Base-by-base conservation (phyloP, 2,888 invertebrate species). In the Diachrysia chrysitis region DNA sequence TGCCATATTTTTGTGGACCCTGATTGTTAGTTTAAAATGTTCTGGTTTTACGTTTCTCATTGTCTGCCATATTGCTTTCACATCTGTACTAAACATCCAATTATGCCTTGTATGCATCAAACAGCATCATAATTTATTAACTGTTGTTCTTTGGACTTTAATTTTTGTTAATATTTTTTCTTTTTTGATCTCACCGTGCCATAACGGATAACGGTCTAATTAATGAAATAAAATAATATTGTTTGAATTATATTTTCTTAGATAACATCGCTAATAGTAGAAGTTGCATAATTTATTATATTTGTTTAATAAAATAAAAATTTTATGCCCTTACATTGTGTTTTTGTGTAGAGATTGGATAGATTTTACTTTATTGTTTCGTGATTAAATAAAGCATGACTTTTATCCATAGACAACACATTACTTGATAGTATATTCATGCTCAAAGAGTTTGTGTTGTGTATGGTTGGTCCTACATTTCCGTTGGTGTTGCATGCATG, bases 401-500 rank as follows among this genome's bases (percentile, higher is more conserved):
- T 57, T 9, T 23, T 16, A 17, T 19, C 61, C 23, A 51, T 59
- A 21, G 48, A 62, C 42, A 57, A 60, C 55, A 14, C 55, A 58
- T 9, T 9, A 5, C 1, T 32, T 32, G 2, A 10, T 1, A 32
- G 2, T 10, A 32, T 10, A 32, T n/a, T n/a, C 6, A n/a, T 42
- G 42, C 37, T 6, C 12, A 16, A 12, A 2, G 21, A 53, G n/a
- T n/a, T 53, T 48, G 51, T 61, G 19, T 66, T 60, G n/a, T 71
- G 65, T 67, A 59, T 71, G 25, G 25, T 25, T 70, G 63, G 42
- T 79, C 59, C 77, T 78, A 76, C 71, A 73, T 63, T 78, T 67
- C 67, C 66, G 69, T 74, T 82, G 78, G 71, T 89, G 85, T 92
- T 93, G 93, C 92, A 93, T 95, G 94, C 94, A 93, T 95, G 93